Evolutionary conservation across 1,140 invertebrate genomes (phyloP), one percentile per base, ranked within the genome.

Genomic region (Anoplolepis gracilipes): DNA sequence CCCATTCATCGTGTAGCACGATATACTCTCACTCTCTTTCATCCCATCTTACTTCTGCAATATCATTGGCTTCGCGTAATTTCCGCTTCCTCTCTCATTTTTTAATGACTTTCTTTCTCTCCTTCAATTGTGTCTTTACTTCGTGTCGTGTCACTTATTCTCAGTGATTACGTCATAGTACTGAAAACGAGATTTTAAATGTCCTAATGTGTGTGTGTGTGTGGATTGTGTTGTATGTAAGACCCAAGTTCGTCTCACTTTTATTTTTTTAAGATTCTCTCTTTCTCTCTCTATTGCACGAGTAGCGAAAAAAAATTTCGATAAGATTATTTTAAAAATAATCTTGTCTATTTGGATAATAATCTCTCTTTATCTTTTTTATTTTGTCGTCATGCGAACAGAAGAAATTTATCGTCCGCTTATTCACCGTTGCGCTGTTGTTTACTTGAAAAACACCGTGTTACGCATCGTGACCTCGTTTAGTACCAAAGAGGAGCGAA

Each of bases 31-130:
- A 65, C 78, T 86, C 62, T 73, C 72, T 85, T 73, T 90, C 6
- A 53, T 65, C 73, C 64, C 65, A 61, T 72, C 78, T 57, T 39
- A 53, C 75, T 65, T 70, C 42, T 28, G 69, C 62, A 61, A 81
- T 87, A 82, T 84, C 72, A 55, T 65, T 65, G 69, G 16, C 39
- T 46, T 90, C 55, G 70, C 87, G 89, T 87, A 77, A 59, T 85
- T 84, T 64, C 49, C 59, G 22, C 30, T 69, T 33, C 16, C 13
- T 65, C 13, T 55, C 8, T 69, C 13, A 25, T 39, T 86, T 87
- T 75, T 67, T 42, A 49, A 49, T 19, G 1, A 10, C 36, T 61
- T 53, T 22, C 57, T 28, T 65, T 64, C 55, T 67, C 28, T 30
- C 59, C 57, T 25, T 42, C 2, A 53, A 49, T 25, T 39, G 42